Evolutionary conservation across 2,888 invertebrate species (phyloP).

Genomic region (Belgica antarctica): DNA sequence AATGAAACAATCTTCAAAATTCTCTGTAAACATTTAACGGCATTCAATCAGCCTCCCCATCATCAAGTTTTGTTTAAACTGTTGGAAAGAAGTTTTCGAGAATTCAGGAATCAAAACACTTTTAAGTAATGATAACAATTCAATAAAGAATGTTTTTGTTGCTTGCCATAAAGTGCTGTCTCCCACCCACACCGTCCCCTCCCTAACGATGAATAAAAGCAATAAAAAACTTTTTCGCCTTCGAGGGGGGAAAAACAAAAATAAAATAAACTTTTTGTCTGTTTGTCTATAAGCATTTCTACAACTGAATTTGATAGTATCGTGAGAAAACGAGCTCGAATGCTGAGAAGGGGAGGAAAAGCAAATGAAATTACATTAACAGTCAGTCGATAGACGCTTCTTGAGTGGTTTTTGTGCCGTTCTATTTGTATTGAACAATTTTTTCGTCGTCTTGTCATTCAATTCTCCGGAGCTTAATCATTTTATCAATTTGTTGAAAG

Average conservation of each 20-base stretch:
- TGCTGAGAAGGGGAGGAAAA: neutral
- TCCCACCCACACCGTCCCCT: neutral
- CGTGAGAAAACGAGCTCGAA: constrained; percentile 10
- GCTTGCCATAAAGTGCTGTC: neutral
- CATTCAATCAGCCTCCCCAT: no score
- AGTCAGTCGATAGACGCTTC: constrained; percentile 7
- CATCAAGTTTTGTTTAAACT: neutral
- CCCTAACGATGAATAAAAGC: constrained; percentile 16
- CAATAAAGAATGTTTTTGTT: neutral
- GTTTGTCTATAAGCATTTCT: neutral
- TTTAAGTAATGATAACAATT: constrained; percentile 31
- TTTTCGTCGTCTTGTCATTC: no score
- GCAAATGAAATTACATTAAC: constrained; percentile 32
- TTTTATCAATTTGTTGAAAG: neutral
- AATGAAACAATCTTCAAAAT: no score
- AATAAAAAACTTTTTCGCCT: constrained; percentile 25
- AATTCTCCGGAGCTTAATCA: neutral
- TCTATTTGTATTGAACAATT: neutral
- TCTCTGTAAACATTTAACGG: no score
- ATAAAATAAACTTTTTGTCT: no score
- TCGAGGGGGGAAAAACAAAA: neutral
- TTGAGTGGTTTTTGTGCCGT: constrained; percentile 6
- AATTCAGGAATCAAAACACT: constrained; percentile 27
- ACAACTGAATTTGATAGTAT: neutral
- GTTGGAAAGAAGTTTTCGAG: neutral